Evolutionary conservation across 2,888 invertebrate species (phyloP).

Genomic region (Drosophila peninsularis): DNA sequence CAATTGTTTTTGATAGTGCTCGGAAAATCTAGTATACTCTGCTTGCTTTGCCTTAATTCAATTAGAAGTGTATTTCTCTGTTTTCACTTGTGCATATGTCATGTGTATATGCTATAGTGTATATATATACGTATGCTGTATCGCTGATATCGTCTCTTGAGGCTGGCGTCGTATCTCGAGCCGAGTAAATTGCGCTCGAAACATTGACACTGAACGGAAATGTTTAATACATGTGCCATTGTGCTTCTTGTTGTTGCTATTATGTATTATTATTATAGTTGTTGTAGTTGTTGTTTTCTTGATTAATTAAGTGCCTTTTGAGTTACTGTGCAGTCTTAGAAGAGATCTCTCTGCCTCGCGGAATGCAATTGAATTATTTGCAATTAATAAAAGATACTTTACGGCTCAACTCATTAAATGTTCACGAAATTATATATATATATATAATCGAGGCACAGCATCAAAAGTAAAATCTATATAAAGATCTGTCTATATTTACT

Average conservation of each 20-base stretch:
- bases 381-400: constrained; percentile 51
- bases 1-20: constrained; percentile 78
- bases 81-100: constrained; percentile 38
- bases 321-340: constrained; percentile 57
- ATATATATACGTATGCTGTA: constrained; percentile 20
- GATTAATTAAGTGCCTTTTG: constrained; percentile 73
- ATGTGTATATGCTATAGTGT: constrained; percentile 17
- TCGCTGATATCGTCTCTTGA: constrained; percentile 57
- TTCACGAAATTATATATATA: constrained; percentile 42
- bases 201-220: constrained; percentile 84
- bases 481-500: constrained; percentile 4
- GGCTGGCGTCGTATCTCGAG: constrained; percentile 56
- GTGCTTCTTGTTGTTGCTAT: constrained; percentile 32
- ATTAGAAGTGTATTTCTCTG: constrained; percentile 61
- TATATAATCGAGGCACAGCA: constrained; percentile 36
- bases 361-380: constrained; percentile 54
- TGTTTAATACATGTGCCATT: constrained; percentile 82
- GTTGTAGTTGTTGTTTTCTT: constrained; percentile 40
- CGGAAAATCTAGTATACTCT: constrained; percentile 63
- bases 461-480: not conserved
- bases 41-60: constrained; percentile 76
- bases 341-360: constrained; percentile 7
- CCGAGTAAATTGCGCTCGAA: constrained; percentile 76
- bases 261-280: constrained; percentile 54
- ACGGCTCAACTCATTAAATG: constrained; percentile 35